phyloP scores from a whole-genome alignment of 2,797 vertebrate genomes.

The Peromyscus melanophrys region DNA sequence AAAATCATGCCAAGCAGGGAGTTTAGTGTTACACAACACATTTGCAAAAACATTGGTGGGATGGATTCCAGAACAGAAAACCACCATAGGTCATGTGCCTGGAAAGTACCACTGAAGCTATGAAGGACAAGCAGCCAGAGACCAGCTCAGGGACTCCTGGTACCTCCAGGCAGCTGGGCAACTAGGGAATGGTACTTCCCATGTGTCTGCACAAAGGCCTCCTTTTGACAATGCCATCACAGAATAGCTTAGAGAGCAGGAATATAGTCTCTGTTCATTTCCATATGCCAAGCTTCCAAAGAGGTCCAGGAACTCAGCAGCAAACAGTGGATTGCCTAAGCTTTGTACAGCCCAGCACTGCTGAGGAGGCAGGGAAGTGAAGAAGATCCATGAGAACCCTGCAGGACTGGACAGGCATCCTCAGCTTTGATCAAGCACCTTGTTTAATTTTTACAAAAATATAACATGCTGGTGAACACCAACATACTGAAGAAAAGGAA shows the following conservation, averaged over 20 bases:
- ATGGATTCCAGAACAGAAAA: background rate
- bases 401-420: too few species aligned
- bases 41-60: background rate
- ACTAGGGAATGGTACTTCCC: accelerated
- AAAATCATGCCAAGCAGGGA: background rate
- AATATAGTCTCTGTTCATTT: background rate
- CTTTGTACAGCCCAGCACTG: background rate
- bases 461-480: too few species aligned
- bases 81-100: too few species aligned
- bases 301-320: accelerated
- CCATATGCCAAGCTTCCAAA: accelerated
- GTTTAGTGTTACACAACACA: background rate
- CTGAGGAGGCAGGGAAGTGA: background rate
- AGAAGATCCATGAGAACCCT: background rate
- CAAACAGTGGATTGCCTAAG: background rate
- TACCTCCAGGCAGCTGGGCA: too few species aligned
- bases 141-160: accelerated
- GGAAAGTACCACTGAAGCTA: background rate
- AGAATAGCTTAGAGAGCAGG: background rate
- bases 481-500: background rate
- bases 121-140: background rate
- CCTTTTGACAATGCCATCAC: too few species aligned
- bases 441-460: background rate
- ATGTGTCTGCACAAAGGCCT: background rate
- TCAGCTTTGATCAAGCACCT: accelerated